phyloP scores from a whole-genome alignment of 2,113 vertebrate species.

The Vicugna pacos region DNA sequence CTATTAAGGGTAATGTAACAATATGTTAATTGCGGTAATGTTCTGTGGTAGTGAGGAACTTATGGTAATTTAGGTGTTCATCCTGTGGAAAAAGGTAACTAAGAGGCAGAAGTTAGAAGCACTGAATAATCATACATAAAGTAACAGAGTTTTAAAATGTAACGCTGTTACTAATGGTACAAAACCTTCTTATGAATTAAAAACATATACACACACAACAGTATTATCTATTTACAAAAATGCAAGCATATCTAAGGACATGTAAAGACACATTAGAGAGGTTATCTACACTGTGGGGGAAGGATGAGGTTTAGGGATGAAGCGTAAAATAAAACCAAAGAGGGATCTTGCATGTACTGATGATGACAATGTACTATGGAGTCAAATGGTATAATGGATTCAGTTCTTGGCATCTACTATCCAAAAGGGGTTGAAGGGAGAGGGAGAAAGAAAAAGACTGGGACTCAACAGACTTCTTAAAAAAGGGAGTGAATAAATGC shows the following conservation, averaged over 20 bases:
- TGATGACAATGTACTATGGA: neutral
- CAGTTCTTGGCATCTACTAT: neutral
- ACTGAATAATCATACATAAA: slow-evolving; percentile 47
- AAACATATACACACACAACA: neutral
- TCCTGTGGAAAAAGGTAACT: neutral
- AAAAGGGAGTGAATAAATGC: neutral
- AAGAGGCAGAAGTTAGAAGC: slow-evolving; percentile 39
- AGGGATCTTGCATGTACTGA: neutral
- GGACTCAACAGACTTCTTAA: neutral
- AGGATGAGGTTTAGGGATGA: neutral
- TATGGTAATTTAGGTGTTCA: neutral
- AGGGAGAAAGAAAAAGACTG: slow-evolving; percentile 7
- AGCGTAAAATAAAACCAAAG: slow-evolving; percentile 5
- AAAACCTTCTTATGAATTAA: slow-evolving; percentile 30
- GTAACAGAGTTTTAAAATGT: slow-evolving; percentile 45
- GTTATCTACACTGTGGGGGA: neutral
- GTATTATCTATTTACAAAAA: slow-evolving; percentile 38
- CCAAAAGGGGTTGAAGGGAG: neutral
- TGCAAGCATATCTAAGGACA: neutral
- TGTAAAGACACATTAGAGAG: neutral
- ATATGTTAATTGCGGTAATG: neutral
- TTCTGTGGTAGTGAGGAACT: neutral
- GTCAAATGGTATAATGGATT: slow-evolving; percentile 3
- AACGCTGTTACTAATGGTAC: neutral
- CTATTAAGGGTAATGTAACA: neutral